Evolutionary conservation across 2,797 vertebrate species (phyloP), one percentile per base, ranked within the genome.

Genomic region (Anabacerthia variegaticeps): DNA sequence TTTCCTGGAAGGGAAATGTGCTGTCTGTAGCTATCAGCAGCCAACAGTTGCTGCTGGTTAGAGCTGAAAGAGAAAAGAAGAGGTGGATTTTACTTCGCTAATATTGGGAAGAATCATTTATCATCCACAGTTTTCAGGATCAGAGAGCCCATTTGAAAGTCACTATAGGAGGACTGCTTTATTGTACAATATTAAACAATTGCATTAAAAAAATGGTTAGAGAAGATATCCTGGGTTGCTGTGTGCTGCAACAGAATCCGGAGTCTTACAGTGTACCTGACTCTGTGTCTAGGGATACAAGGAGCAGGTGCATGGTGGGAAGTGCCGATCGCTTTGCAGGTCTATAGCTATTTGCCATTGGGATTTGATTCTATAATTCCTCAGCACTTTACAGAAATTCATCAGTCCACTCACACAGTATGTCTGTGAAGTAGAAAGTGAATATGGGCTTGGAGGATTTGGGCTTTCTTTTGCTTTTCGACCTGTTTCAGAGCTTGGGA

Each of bases 1-100:
- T 85, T 97, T 96, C 91, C 89, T 95, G 91, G 85, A 95, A 93
- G 80, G 89, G 63, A 95, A 96, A 95, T 96, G 81, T 82, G 80
- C 41, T 71, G 71, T 79, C 83, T 86, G 77, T 79, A 79, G 93
- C 88, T 96, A 97, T 96, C 95, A 95, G 93, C 85, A 89, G 83
- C 55, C 83, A 96, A 56, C 94, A 96, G 88, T 96, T 93, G 91
- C 94, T 94, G 71, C 88, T 95, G 94, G 88, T 63, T 76, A 88
- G 74, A 94, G 77, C 83, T 85, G 78, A 93, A 90, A 66, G 62
- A 89, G 69, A 83, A 93, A 93, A 90, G 91, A 93, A 88, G 59
- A 92, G 71, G 43, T 69, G 44, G 39, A 63, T 95, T 93, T 95
- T 87, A 61, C 68, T 90, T 93, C 37, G 68, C 74, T 2, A 3